phyloP scores from a whole-genome alignment of 2,888 invertebrate genomes.

The Acanthacorydalis orientalis region DNA sequence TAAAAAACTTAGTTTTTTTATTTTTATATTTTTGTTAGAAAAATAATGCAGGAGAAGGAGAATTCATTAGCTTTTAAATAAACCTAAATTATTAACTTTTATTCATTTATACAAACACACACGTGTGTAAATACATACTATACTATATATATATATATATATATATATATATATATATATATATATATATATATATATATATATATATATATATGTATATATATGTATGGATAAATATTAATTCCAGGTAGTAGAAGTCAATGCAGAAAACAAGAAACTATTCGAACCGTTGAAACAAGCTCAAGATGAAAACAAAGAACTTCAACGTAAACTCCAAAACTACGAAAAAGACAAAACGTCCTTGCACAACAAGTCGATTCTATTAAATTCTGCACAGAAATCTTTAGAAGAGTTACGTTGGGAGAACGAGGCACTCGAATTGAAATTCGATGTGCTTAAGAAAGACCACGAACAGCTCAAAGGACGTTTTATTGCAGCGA shows the following conservation, averaged over 20 bases:
- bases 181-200: no score
- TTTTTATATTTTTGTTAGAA: no score
- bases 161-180: no score
- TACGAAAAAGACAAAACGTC: constrained; percentile 73
- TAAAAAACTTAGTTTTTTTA: no score
- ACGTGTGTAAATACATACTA: no score
- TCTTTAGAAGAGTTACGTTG: constrained; percentile 41
- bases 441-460: constrained; percentile 60
- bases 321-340: constrained; percentile 61
- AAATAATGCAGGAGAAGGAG: no score
- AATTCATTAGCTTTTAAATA: no score
- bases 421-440: constrained; percentile 51
- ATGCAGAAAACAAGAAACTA: constrained; percentile 55
- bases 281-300: constrained; percentile 56
- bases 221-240: no score
- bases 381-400: constrained; percentile 27
- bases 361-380: constrained; percentile 36
- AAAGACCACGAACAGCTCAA: constrained; percentile 66
- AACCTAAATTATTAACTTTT: no score
- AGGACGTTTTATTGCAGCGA: constrained; percentile 60
- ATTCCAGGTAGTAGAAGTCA: constrained; percentile 37
- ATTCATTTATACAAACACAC: no score
- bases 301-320: constrained; percentile 49
- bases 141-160: no score
- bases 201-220: no score